Evolutionary conservation across 2,113 vertebrate species (phyloP).

Genomic region (Ammodytes dubius): DNA sequence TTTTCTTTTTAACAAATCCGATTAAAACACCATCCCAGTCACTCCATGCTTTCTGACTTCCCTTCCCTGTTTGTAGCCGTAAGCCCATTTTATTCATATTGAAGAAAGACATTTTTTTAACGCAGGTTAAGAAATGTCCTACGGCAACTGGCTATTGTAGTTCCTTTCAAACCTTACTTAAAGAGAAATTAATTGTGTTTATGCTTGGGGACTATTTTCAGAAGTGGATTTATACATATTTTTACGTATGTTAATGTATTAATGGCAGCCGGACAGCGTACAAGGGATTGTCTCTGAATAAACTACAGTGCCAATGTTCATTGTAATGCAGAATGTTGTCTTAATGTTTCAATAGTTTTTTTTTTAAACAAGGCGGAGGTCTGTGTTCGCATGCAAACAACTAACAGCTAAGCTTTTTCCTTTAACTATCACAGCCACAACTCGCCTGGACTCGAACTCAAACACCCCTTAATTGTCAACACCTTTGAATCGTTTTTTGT

Average conservation of each 20-base stretch:
- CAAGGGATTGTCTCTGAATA: background rate
- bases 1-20: background rate
- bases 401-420: background rate
- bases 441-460: constrained; percentile 25
- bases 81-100: background rate
- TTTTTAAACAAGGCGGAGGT: no score
- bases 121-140: background rate
- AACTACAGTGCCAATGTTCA: background rate
- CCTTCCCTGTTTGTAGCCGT: background rate
- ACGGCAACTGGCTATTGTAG: background rate
- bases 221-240: background rate
- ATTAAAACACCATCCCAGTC: background rate
- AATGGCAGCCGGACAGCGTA: background rate
- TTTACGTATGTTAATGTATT: background rate
- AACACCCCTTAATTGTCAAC: constrained; percentile 21
- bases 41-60: background rate
- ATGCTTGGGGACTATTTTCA: background rate
- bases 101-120: background rate
- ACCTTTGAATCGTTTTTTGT: constrained; percentile 33
- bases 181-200: background rate
- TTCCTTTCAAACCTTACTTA: background rate
- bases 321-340: no score
- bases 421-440: constrained; percentile 21
- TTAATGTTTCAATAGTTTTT: background rate
- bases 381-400: no score